phyloP scores from a whole-genome alignment of 2,888 invertebrate genomes.

The Epinotia demarniana region DNA sequence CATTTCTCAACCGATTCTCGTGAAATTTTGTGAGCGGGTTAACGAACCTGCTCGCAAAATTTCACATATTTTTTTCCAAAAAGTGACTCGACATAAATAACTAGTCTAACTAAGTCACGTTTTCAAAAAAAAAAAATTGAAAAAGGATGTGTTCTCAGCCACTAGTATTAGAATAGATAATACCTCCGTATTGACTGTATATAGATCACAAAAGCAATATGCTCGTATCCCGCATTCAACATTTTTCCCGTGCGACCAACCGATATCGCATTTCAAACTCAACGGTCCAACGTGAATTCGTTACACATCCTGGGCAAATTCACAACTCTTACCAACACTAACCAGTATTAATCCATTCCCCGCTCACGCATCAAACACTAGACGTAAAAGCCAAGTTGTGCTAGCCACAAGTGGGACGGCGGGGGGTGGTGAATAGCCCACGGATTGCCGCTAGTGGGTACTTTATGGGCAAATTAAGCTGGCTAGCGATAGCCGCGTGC shows the following conservation, averaged over 20 bases:
- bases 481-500: slow-evolving; percentile 75
- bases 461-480: slow-evolving; percentile 45
- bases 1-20: too few relatives aligned
- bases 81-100: too few relatives aligned
- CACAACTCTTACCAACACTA: neutral
- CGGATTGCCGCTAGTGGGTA: slow-evolving; percentile 28
- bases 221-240: neutral
- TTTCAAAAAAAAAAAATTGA: too few relatives aligned
- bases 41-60: too few relatives aligned
- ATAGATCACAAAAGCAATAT: neutral
- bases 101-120: too few relatives aligned
- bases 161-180: too few relatives aligned
- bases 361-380: too few relatives aligned
- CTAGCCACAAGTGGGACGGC: neutral
- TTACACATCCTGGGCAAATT: slow-evolving; percentile 10
- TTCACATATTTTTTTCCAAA: too few relatives aligned
- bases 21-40: too few relatives aligned
- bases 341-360: neutral
- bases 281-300: slow-evolving; percentile 38
- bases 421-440: neutral
- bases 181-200: too few relatives aligned
- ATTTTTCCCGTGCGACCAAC: slow-evolving; percentile 11
- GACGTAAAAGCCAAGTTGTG: neutral
- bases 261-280: slow-evolving; percentile 33
- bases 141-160: too few relatives aligned